Percentiles rank a stretch among this genome's conserved stretches.
Evolutionary conservation across 1,140 invertebrate species (phyloP).

Genomic region (Lordiphosa collinella): DNA sequence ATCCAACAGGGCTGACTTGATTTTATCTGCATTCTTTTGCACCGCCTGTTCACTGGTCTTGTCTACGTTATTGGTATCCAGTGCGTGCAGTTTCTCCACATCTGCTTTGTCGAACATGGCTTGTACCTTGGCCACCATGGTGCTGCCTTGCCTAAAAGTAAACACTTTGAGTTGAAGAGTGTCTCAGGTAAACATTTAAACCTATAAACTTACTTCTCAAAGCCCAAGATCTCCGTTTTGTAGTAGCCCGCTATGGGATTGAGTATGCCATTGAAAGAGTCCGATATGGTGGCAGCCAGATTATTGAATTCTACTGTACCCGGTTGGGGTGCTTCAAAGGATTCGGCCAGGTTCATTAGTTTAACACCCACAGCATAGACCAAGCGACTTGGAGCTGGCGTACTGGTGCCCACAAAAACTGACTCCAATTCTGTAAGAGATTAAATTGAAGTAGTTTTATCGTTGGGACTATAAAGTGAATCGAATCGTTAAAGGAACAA

Average conservation of each 20-base stretch:
- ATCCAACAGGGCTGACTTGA: slow-evolving; percentile 84
- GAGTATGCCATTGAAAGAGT: slow-evolving; percentile 84
- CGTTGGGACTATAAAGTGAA: too few species aligned
- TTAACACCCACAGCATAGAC: slow-evolving; percentile 88
- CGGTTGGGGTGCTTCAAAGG: slow-evolving; percentile 85
- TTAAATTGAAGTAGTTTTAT: neutral
- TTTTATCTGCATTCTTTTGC: slow-evolving; percentile 79
- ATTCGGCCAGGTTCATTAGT: slow-evolving; percentile 87
- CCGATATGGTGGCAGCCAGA: slow-evolving; percentile 85
- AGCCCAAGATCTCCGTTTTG: slow-evolving; percentile 84
- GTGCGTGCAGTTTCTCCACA: slow-evolving; percentile 81
- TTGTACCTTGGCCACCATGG: slow-evolving; percentile 85
- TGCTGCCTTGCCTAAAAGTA: slow-evolving; percentile 80
- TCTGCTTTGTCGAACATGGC: slow-evolving; percentile 84
- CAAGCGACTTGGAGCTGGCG: slow-evolving; percentile 83
- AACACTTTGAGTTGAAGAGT: neutral
- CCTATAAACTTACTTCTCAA: slow-evolving; percentile 84
- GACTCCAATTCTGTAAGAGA: slow-evolving; percentile 72
- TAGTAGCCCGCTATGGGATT: slow-evolving; percentile 87
- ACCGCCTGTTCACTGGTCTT: slow-evolving; percentile 66
- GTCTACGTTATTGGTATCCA: slow-evolving; percentile 79
- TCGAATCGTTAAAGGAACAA: too few species aligned
- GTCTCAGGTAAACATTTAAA: too few species aligned
- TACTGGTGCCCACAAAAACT: slow-evolving; percentile 82
- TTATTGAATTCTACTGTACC: slow-evolving; percentile 87